These are phyloP conservation scores for Marcusenius ussheri DNA, from an alignment of 2,113 vertebrate genomes.

Conservation along the genomic window DNA sequence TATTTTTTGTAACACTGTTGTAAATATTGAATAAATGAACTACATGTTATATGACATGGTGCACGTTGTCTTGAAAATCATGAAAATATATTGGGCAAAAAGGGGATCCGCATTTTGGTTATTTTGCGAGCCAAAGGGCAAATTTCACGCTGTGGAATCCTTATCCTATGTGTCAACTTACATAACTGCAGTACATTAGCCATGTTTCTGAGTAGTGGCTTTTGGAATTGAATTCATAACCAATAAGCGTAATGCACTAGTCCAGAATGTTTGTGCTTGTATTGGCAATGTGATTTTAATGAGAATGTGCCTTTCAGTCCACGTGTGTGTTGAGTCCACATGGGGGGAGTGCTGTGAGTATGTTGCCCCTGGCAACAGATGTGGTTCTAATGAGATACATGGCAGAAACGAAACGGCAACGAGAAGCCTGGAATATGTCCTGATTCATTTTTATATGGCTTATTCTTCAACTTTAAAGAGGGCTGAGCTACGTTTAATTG, in stretches of 20 bases:
- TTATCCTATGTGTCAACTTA: not conserved
- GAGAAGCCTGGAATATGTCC: not conserved
- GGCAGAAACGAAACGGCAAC: not conserved
- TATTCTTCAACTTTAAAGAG: not conserved
- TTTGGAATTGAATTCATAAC: not conserved
- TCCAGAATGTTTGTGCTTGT: not conserved
- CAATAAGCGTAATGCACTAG: not conserved
- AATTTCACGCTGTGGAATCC: not conserved
- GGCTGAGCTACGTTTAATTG: not conserved
- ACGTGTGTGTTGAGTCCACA: not conserved
- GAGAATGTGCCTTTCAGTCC: not conserved
- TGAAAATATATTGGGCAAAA: not conserved
- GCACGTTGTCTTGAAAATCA: not conserved
- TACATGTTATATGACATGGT: not conserved
- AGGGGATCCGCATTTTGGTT: not conserved
- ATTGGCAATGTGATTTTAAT: not conserved
- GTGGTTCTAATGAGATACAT: not conserved
- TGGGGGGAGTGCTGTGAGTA: not conserved
- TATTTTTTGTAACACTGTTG: slow-evolving; percentile 22
- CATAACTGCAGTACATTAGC: not conserved
- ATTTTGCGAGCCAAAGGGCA: not conserved
- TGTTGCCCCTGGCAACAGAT: not conserved
- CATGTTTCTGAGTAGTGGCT: not conserved
- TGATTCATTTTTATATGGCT: not conserved
- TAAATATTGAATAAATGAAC: slow-evolving; percentile 14